A percentile compares a stretch with the other conserved stretches of the same genome.
Conservation (phyloP, 2,113 vertebrate species). For the Brachionichthys hirsutus region DNA sequence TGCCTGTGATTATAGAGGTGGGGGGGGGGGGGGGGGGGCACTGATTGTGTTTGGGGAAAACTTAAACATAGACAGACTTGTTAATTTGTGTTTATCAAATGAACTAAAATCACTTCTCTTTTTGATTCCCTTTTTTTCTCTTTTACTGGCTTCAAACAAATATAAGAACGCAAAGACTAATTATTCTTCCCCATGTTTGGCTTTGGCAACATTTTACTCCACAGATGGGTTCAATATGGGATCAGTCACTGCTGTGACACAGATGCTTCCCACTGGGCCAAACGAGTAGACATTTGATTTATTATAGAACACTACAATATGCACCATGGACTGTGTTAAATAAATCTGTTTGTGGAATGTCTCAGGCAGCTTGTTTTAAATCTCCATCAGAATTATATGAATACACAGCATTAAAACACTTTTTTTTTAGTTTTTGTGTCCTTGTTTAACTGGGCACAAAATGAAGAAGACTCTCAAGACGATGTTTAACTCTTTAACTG, state of each 20-base stretch:
- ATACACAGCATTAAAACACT: not conserved
- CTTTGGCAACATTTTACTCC: slow-evolving; percentile 40
- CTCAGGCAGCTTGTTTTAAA: slow-evolving; percentile 6
- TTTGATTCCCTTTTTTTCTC: slow-evolving; percentile 14
- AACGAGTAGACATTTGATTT: slow-evolving; percentile 34
- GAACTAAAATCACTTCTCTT: slow-evolving; percentile 29
- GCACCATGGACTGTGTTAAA: slow-evolving; percentile 29
- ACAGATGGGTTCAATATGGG: slow-evolving; percentile 65
- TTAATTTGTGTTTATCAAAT: slow-evolving; percentile 42
- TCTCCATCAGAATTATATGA: slow-evolving; percentile 8
- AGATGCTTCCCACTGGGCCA: slow-evolving; percentile 35
- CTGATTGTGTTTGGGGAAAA: slow-evolving; percentile 31
- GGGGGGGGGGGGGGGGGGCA: no score
- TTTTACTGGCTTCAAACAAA: slow-evolving; percentile 55
- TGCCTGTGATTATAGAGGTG: slow-evolving; percentile 29
- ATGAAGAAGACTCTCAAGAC: not conserved
- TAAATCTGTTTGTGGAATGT: slow-evolving; percentile 29
- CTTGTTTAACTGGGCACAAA: slow-evolving; percentile 21
- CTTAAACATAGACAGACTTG: slow-evolving; percentile 21
- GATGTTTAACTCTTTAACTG: slow-evolving; percentile 18
- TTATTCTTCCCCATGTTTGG: slow-evolving; percentile 47
- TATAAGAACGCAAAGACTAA: slow-evolving; percentile 55
- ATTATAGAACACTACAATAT: slow-evolving; percentile 43
- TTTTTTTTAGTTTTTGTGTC: not conserved
- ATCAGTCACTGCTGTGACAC: slow-evolving; percentile 39